A percentile compares a stretch with the other conserved stretches of the same genome.
These are phyloP conservation scores for Carassius auratus DNA, from an alignment of 2,113 vertebrate species.

Conservation along the genomic window DNA sequence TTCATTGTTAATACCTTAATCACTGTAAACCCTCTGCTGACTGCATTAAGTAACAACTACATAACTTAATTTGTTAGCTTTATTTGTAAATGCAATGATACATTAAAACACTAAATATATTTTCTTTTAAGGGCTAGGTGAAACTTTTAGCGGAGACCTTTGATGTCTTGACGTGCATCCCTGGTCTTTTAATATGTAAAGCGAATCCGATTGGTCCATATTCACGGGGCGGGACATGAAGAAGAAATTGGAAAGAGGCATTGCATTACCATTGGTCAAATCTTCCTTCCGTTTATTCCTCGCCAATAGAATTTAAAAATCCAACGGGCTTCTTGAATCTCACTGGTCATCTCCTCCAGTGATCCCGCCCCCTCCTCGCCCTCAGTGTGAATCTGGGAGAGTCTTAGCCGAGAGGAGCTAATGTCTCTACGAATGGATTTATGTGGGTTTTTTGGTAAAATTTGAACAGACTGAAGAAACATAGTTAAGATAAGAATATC, in stretches of 20 bases:
- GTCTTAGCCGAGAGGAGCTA: slow-evolving; percentile 46
- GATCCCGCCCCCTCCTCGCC: slow-evolving; percentile 51
- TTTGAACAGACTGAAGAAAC: not conserved
- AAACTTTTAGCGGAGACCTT: not conserved
- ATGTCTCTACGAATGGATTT: slow-evolving; percentile 35
- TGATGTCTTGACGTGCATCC: not conserved
- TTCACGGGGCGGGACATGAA: not conserved
- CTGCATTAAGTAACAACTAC: not conserved
- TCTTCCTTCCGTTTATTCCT: slow-evolving; percentile 27
- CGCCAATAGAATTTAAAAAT: slow-evolving; percentile 17
- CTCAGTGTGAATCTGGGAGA: slow-evolving; percentile 54
- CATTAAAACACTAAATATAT: not conserved
- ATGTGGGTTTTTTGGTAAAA: not conserved
- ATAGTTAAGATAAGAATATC: not conserved
- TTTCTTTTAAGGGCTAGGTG: not conserved
- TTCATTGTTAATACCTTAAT: not conserved
- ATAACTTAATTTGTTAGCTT: not conserved
- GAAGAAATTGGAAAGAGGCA: slow-evolving; percentile 33
- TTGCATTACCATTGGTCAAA: slow-evolving; percentile 37
- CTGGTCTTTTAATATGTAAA: slow-evolving; percentile 32
- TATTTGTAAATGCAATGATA: not conserved
- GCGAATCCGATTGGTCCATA: slow-evolving; percentile 29
- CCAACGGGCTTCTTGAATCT: no score
- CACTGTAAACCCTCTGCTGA: not conserved
- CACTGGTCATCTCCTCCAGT: slow-evolving; percentile 31